These are phyloP conservation scores for Eurosta solidaginis DNA, from an alignment of 1,140 invertebrate genomes.

Conservation along the genomic window DNA sequence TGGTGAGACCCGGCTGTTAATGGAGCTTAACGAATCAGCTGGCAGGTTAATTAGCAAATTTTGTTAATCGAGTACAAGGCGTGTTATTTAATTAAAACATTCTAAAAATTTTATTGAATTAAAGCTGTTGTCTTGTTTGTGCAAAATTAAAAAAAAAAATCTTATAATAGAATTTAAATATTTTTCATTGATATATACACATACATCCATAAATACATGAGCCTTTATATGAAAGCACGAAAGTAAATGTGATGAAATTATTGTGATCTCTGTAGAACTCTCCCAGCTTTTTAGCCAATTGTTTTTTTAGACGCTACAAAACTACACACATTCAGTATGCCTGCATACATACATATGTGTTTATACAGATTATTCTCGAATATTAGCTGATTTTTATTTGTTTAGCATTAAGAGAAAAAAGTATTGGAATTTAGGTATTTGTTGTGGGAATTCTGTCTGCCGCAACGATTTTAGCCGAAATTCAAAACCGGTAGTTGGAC, in stretches of 20 bases:
- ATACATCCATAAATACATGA: background rate
- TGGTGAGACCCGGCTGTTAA: background rate
- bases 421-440: too few species aligned
- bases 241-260: background rate
- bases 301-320: background rate
- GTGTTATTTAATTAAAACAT: background rate
- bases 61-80: background rate
- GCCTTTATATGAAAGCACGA: background rate
- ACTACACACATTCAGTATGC: background rate
- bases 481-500: too few species aligned
- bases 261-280: background rate
- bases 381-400: background rate
- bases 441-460: too few species aligned
- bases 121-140: too few species aligned
- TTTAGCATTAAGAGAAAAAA: background rate
- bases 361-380: conserved; percentile 7
- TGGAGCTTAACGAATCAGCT: conserved; percentile 8
- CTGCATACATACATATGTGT: background rate
- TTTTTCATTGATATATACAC: background rate
- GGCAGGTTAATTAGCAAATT: background rate
- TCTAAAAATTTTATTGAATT: background rate
- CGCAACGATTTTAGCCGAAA: too few species aligned
- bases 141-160: background rate
- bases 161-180: background rate
- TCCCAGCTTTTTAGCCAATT: background rate